Base-by-base conservation (phyloP, 2,797 vertebrate genomes). In the Cyprinodon diabolis region DNA sequence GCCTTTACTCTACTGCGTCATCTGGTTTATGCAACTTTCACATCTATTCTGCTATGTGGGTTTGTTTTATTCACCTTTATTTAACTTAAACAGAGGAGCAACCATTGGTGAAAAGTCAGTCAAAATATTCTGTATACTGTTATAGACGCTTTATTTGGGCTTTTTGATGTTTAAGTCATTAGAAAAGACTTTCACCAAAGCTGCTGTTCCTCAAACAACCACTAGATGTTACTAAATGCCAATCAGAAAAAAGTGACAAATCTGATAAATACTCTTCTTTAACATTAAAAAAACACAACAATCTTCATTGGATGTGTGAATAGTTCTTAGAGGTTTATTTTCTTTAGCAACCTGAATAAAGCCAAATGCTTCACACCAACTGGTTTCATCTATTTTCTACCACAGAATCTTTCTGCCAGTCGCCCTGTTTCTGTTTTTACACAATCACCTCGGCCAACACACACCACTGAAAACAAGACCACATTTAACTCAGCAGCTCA, bases 341-440 rank as follows among this genome's bases (percentile, higher is more conserved):
- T 19, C 11, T 37, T 51, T 21, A 7, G 66, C 12, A 74, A 0
- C 45, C 8, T 37, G 23, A 69, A 58, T 66, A 19, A 66, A 66
- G 21, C 6, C 6, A 43, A 40, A 8, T 43, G 13, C 11, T 14
- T 60, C 48, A 37, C 13, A 57, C 30, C 56, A 45, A 37, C 15
- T 35, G 15, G 21, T 11, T 25, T 35, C 10, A 23, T 66, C 11
- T 51, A 19, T 58, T 45, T 17, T 10, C 25, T 84, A 66, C 74
- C 70, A 56, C 17, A 11, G 25, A 10, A 10, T 79, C 63, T 74
- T 54, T 57, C 6, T 43, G 60, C 62, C 14, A 2, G 57, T 70
- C 60, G 75, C 15, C 8, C 8, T 0, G 21, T 73, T 84, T 86
- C 87, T 90, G 72, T 89, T 91, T 91, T 79, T 84, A 79, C 70